A percentile compares a stretch with the other conserved stretches of the same genome.
Conservation (phyloP, 2,888 invertebrate genomes). For the Dryobota labecula region DNA sequence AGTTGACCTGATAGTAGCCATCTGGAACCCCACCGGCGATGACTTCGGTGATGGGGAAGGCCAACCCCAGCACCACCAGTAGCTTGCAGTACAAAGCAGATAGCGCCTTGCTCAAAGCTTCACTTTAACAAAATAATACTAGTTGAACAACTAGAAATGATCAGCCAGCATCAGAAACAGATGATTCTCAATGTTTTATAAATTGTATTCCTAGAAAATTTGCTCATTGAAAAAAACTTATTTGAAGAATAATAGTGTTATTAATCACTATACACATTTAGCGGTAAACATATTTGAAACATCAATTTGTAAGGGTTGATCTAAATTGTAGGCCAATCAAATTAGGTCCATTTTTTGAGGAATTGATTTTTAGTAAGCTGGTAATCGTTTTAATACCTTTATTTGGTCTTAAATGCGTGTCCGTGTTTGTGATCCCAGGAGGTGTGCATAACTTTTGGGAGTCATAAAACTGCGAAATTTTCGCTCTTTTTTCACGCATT, state of each 20-base stretch:
- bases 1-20: constrained; percentile 92
- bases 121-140: constrained; percentile 84
- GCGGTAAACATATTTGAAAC: not conserved
- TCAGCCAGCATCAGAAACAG: not conserved
- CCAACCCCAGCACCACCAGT: constrained; percentile 95
- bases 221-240: not conserved
- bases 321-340: no score
- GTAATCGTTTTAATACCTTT: no score
- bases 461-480: no score
- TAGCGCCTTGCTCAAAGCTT: constrained; percentile 93
- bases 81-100: constrained; percentile 96
- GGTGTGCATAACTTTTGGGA: no score
- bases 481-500: no score
- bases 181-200: no score
- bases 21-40: constrained; percentile 94
- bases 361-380: no score
- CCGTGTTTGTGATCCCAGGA: no score
- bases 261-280: not conserved
- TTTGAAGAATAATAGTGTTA: not conserved
- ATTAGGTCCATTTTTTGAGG: no score
- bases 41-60: constrained; percentile 96
- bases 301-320: not conserved
- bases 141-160: not conserved
- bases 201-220: not conserved
- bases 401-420: no score